Base-by-base conservation (phyloP, 2,888 invertebrate species). In the Cotesia congregata region DNA sequence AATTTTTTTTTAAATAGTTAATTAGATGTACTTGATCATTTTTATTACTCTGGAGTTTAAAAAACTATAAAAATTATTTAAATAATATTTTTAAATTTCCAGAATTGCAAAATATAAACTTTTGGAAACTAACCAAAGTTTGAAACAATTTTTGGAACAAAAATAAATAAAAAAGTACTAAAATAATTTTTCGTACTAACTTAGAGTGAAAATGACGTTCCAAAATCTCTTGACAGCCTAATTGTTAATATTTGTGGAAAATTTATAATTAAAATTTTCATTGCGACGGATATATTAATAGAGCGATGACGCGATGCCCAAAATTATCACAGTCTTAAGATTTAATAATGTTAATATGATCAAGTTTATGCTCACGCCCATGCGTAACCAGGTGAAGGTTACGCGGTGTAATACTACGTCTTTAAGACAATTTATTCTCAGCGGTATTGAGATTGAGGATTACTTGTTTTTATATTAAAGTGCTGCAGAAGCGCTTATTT, bases 341-440 rank as follows among this genome's bases (percentile, higher is more conserved):
- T 38, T n/a, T 68, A 68, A 68, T 68, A 68, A 15, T 72, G 50
- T 50, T 50, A 50, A 50, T 50, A 50, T 50, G 12, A 50, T 15
- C n/a, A 17, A 62, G 12, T 72, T 15, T 72, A 17, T 40, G 17
- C 60, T 71, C 30, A 67, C 60, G 59, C 17, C 12, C 50, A 61
- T 76, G 67, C 67, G 65, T 67, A 76, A 67, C 67, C 75, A 76
- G 75, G 75, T 76, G 67, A 76, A 76, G 75, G 75, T 76, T 76
- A 67, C 41, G 64, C 62, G 64, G 50, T 40, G 62, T 40, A 40
- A 39, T 41, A 68, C 40, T 60, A 69, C 17, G 62, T 17, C 6
- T 20, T 39, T 6, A 61, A 40, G 69, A n/a, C 30, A 67, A 59
- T 20, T 40, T 41, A 61, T 74, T 61, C 65, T 67, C 12, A 12